Conservation (phyloP, 2,888 invertebrate species). For the Tineola bisselliella region DNA sequence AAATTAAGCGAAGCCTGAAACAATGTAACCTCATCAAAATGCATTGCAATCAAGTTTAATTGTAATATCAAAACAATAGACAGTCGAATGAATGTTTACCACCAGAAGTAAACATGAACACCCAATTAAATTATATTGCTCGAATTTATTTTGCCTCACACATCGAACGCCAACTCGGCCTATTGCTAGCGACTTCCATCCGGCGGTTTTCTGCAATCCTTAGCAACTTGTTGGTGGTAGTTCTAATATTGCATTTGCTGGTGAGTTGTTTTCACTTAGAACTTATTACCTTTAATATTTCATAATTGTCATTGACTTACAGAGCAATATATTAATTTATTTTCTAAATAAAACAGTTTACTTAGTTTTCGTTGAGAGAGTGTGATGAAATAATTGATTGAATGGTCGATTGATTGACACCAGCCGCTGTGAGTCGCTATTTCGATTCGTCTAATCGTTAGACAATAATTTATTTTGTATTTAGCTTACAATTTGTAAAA, state of each 20-base stretch:
- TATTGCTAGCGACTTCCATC: no score
- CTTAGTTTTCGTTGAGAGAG: constrained; percentile 3
- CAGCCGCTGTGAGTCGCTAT: constrained; percentile 1
- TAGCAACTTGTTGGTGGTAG: no score
- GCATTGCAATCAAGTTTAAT: constrained; percentile 15
- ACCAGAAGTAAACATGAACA: background rate
- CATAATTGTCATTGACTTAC: no score
- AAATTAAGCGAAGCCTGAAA: constrained; percentile 13
- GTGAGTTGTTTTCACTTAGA: no score
- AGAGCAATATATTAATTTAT: no score
- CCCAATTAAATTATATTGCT: no score
- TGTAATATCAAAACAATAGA: constrained; percentile 13
- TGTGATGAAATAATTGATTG: background rate
- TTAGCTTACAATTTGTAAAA: background rate
- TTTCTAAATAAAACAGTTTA: background rate
- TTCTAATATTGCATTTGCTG: no score
- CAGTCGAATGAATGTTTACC: background rate
- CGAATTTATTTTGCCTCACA: no score
- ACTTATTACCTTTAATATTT: no score
- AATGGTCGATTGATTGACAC: background rate
- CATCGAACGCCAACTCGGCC: no score
- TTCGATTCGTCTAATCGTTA: background rate
- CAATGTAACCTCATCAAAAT: constrained; percentile 22
- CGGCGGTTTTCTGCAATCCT: no score
- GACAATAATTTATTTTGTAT: background rate